Evolutionary conservation across 2,797 vertebrate genomes (phyloP), one percentile per base, ranked within the genome.

Genomic region (Aeoliscus strigatus): DNA sequence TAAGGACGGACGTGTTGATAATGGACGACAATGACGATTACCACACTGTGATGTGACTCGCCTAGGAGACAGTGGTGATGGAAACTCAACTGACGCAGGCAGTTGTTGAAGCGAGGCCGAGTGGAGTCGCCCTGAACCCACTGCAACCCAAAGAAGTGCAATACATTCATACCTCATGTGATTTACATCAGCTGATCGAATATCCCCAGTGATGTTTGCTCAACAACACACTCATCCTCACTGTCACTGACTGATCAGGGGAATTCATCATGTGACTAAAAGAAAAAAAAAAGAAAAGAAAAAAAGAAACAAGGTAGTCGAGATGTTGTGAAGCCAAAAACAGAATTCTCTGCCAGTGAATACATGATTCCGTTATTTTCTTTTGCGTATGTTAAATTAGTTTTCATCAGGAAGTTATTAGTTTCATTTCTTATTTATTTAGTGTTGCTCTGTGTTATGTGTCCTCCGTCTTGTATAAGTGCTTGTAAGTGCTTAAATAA

Each of bases 161-260:
- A 89, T 89, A 88, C 82, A 82, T 81, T 86, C 85, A 86, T 89
- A 89, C 88, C 88, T 89, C 87, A 86, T 62, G 63, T 72, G 72
- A 75, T 76, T 70, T 77, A 66, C 72, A 80, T 50, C 26, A 71
- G 72, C 44, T 9, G 51, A 63, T 60, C 57, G 56, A 66, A 72
- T 52, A 46, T 45, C 55, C 57, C 46, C 45, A 31, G 58, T 58
- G 28, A 35, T 47, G 45, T n/a, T n/a, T 46, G 36, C 57, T 52
- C 29, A 36, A 41, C n/a, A n/a, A 62, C 32, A 47, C 25, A 52
- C 29, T 41, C 52, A 13, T 21, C 53, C 56, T 51, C 15, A 41
- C 47, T 36, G 36, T 76, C 43, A 36, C 69, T 64, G 54, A 71
- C 59, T 62, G 80, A 65, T 77, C 74, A 77, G 74, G 73, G 68